Base-by-base conservation (phyloP, 2,797 vertebrate genomes). In the Steatocranus sp. region DNA sequence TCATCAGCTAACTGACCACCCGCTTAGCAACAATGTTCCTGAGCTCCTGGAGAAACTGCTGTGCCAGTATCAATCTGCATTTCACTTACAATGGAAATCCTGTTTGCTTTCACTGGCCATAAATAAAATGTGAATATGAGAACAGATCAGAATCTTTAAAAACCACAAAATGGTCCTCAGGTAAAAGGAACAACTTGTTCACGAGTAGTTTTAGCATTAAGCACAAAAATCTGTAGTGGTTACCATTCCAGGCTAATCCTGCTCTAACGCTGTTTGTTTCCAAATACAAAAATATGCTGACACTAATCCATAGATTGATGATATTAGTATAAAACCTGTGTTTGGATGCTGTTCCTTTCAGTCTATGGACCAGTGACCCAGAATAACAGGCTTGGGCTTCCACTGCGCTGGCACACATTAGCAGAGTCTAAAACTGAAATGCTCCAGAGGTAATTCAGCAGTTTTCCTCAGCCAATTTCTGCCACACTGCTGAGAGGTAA, bases 371-470 rank as follows among this genome's bases (percentile, higher is more conserved):
- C 81, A 75, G 56, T 86, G 85, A 92, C 83, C 88, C 86, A 82
- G 86, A 92, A 87, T 61, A 80, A 70, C 75, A 79, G 51, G 34
- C 79, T 43, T 83, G 56, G 49, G 77, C 84, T 82, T 83, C 81
- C 84, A 80, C 79, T 86, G 84, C 63, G 41, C 66, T 92, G 89
- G 89, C 87, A 90, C 84, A 77, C 38, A 38, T 77, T 4, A 80
- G 34, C 70, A 56, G 34, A 78, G 84, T 83, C 70, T 82, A 34
- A 66, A 79, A 84, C 66, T 77, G 75, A 88, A 89, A 92, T 43
- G 83, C 73, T 90, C 83, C 85, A 90, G 83, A 90, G 83, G 82
- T 83, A 82, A 79, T 87, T 81, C 80, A 86, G 86, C 79, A 78
- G 58, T 78, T 84, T 81, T 79, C 43, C 56, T 75, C 82, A 53